Base-by-base conservation (phyloP, 2,888 invertebrate species). In the Trypoxylon attenuatum region DNA sequence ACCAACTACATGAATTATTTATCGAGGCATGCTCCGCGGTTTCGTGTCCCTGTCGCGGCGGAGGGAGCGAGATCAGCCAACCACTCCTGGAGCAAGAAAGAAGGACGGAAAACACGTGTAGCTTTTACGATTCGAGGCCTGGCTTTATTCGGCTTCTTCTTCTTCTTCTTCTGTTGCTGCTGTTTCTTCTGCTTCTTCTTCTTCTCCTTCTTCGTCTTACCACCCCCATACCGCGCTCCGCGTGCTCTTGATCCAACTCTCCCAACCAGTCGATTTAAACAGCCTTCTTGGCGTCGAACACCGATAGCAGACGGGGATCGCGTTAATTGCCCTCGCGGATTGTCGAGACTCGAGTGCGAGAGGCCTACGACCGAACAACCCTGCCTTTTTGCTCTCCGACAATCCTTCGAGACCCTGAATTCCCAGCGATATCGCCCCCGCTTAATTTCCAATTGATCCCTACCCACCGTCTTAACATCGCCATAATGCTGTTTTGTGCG, bases 1-100 rank as follows among this genome's bases (percentile, higher is more conserved):
- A 21, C n/a, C 54, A 18, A 23, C 54, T 50, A 6, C 57, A 75
- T 75, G 75, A 75, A 75, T 75, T 72, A 75, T 75, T 75, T 64
- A 71, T 74, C 50, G 57, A 43, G 49, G 41, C 55, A 50, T 52
- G 57, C 27, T 60, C 54, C 50, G 39, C 33, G 58, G 61, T 68
- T 57, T 63, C 54, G 46, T 64, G 63, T 16, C 43, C 43, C 29
- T 45, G 10, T 29, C 29, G 29, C 22, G 21, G 27, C 45, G 51
- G 23, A 50, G 25, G 22, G 42, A 19, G 10, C 15, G n/a, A n/a
- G n/a, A n/a, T n/a, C n/a, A n/a, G n/a, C n/a, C n/a, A n/a, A n/a
- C n/a, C n/a, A n/a, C n/a, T n/a, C n/a, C n/a, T n/a, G n/a, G n/a
- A n/a, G 46, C 45, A 42, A 38, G 21, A 22, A 38, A 43, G 56